These are phyloP conservation scores for Coreius guichenoti DNA, from an alignment of 2,797 vertebrate genomes.

Conservation along the genomic window DNA sequence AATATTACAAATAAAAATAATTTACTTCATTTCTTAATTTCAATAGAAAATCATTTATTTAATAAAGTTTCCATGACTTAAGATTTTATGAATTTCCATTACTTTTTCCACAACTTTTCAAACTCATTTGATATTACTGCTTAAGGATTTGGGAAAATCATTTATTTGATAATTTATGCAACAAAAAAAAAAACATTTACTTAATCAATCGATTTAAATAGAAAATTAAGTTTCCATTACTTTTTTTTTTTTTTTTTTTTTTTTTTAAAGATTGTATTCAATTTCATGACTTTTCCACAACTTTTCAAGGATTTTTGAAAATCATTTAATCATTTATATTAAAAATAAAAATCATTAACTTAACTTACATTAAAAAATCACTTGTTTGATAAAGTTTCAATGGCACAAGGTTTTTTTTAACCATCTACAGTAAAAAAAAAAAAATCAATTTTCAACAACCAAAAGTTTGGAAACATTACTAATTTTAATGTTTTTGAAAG, in stretches of 20 bases:
- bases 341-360: background rate
- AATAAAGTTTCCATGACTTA: background rate
- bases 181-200: background rate
- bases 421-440: background rate
- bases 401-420: background rate
- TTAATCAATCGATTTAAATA: background rate
- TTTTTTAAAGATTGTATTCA: too few relatives aligned
- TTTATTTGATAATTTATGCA: background rate
- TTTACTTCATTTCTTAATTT: background rate
- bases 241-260: too few relatives aligned
- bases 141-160: background rate
- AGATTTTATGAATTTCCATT: background rate
- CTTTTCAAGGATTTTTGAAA: background rate
- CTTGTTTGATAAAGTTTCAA: background rate
- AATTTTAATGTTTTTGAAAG: too few relatives aligned
- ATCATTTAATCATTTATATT: background rate
- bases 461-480: too few relatives aligned
- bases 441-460: too few relatives aligned
- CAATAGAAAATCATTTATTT: background rate
- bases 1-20: too few relatives aligned
- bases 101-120: background rate
- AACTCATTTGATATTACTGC: background rate
- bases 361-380: background rate
- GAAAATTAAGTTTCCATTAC: background rate
- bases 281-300: background rate